These are phyloP conservation scores for Psettodes erumei DNA, from an alignment of 2,113 vertebrate species.

Conservation along the genomic window DNA sequence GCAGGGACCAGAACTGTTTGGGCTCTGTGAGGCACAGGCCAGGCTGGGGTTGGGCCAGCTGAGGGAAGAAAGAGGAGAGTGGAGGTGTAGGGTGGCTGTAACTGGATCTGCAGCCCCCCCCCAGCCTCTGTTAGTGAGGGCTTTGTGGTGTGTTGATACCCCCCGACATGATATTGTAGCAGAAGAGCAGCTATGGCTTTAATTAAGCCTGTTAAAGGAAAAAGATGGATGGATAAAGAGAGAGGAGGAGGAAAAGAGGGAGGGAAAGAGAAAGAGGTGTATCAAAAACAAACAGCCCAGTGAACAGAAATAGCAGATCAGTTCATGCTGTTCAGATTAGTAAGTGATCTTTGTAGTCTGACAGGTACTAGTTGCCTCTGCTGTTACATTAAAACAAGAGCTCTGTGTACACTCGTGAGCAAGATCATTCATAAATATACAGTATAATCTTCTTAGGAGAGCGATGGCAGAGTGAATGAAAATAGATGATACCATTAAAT, in stretches of 20 bases:
- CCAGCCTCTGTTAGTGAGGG: constrained; percentile 30
- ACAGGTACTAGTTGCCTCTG: constrained; percentile 45
- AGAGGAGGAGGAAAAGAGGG: background rate
- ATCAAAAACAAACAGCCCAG: constrained; percentile 49
- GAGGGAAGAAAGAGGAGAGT: constrained; percentile 56
- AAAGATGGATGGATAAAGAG: constrained; percentile 60
- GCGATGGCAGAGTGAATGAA: constrained; percentile 69
- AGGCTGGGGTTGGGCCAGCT: constrained; percentile 29
- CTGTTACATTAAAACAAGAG: constrained; percentile 56
- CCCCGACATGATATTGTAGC: constrained; percentile 74
- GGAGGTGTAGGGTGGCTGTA: constrained; percentile 74
- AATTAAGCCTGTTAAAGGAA: constrained; percentile 70
- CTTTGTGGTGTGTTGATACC: constrained; percentile 75
- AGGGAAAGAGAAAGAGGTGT: constrained; percentile 6
- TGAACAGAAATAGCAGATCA: constrained; percentile 30
- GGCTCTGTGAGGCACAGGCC: constrained; percentile 37
- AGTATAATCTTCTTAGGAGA: constrained; percentile 42
- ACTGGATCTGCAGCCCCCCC: constrained; percentile 57
- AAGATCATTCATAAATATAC: constrained; percentile 73
- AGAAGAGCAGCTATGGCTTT: constrained; percentile 70
- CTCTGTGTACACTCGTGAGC: constrained; percentile 53
- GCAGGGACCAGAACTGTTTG: constrained; percentile 44
- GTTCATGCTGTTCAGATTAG: constrained; percentile 44
- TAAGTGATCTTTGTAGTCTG: constrained; percentile 44
- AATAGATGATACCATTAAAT: constrained; percentile 70